Base-by-base conservation (phyloP, 2,797 vertebrate genomes). In the Acanthopagrus latus region DNA sequence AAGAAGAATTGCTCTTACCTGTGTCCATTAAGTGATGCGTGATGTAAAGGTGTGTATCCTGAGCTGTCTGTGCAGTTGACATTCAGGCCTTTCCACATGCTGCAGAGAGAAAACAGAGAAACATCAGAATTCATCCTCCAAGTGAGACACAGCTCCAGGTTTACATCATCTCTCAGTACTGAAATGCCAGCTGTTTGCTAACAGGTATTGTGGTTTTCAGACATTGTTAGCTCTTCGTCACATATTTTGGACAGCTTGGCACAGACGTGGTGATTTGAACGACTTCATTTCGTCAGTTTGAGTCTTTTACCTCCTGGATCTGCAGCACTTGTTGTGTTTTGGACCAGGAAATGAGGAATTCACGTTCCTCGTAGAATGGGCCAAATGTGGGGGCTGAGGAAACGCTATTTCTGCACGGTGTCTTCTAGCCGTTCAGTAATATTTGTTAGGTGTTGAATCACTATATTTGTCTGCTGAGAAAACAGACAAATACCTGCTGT, bases 11-110 rank as follows among this genome's bases (percentile, higher is more conserved):
- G 3, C 21, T 13, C 11, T 84, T 96, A 99, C 98, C 97, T 97
- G 96, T 98, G 97, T 94, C 98, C 98, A 7, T 99, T 99, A 83
- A 99, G 96, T 66, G 98, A 96, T 46, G 98, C 97, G 1, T 99
- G 98, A 84, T 99, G 97, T 79, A 99, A 94, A 83, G 98, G 97
- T 65, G 97, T 99, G 92, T 99, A 99, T 92, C 98, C 98, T 55
- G 97, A 97, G 90, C 95, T 96, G 95, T 99, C 98, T 56, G 96
- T 97, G 92, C 97, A 99, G 94, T 99, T 99, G 88, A 99, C 97
- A 76, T 97, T 99, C 88, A 98, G 96, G 82, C 97, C 98, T 90
- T 97, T 95, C 98, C 98, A 99, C 91, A 99, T 99, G 95, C 98
- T 99, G 97, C 8, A 76, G 65, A 78, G 69, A 89, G 38, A 88